Conservation (phyloP, 2,797 vertebrate genomes). For the Tolypeutes matacus region DNA sequence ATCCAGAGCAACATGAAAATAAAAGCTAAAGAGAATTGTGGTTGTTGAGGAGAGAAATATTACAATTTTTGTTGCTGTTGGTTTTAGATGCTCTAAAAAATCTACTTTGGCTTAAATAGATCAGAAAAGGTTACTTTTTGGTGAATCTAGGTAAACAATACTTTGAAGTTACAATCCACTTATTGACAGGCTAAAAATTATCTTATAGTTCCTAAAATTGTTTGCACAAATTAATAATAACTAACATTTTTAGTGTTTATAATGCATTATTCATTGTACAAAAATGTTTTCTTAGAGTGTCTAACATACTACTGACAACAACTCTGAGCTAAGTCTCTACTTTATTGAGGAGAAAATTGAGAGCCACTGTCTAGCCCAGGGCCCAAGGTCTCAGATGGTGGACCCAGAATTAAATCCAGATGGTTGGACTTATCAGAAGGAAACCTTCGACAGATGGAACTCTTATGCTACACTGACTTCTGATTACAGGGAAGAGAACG, state of each 20-base stretch:
- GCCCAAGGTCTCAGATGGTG: background rate
- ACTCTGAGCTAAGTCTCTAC: background rate
- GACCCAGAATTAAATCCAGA: background rate
- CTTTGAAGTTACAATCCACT: conserved; percentile 48
- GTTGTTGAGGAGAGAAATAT: background rate
- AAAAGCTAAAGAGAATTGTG: conserved; percentile 59
- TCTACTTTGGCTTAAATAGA: background rate
- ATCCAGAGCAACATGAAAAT: conserved; percentile 63
- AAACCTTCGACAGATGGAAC: conserved; percentile 13
- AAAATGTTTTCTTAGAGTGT: background rate
- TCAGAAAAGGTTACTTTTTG: conserved; percentile 27
- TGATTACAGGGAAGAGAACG: background rate
- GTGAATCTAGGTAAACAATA: conserved; percentile 28
- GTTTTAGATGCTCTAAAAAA: conserved; percentile 14
- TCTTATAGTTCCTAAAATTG: background rate
- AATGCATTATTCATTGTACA: background rate
- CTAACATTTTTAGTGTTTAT: background rate
- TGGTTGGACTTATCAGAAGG: background rate
- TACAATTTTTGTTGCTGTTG: conserved; percentile 36
- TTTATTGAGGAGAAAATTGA: background rate
- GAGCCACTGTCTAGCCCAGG: background rate
- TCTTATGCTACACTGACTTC: background rate
- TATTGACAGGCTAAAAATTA: conserved; percentile 32
- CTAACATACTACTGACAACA: background rate
- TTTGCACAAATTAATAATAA: conserved; percentile 50